Percentiles rank a stretch among this genome's conserved stretches.
Conservation (phyloP, 1,140 invertebrate genomes). For the Thaumatotibia leucotreta region DNA sequence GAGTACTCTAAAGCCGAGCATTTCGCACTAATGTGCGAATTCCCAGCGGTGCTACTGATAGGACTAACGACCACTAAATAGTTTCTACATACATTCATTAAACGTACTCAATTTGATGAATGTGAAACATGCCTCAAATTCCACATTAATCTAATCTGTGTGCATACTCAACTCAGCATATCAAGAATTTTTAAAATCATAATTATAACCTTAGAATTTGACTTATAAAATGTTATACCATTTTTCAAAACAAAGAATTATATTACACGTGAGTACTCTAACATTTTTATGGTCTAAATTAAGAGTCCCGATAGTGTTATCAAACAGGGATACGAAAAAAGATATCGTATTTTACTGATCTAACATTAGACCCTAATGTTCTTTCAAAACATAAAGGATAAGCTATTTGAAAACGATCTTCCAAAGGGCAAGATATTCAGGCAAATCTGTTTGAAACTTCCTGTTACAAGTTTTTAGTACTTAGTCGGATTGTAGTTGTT, state of each 20-base stretch:
- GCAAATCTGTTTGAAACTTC: background rate
- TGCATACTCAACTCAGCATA: too few relatives aligned
- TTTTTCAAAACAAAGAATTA: too few relatives aligned
- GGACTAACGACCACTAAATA: background rate
- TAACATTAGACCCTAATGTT: background rate
- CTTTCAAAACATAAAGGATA: background rate
- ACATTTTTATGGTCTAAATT: too few relatives aligned
- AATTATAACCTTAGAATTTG: too few relatives aligned
- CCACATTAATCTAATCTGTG: too few relatives aligned
- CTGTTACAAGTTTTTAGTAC: background rate
- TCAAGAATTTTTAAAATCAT: too few relatives aligned
- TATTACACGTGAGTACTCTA: background rate
- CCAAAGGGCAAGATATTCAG: background rate
- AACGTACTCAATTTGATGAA: too few relatives aligned
- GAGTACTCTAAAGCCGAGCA: background rate
- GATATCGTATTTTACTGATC: too few relatives aligned
- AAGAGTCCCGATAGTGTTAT: too few relatives aligned
- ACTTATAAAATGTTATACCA: too few relatives aligned
- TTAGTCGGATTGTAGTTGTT: conserved; percentile 10
- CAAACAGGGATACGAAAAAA: too few relatives aligned
- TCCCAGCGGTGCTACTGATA: background rate
- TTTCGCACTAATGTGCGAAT: background rate
- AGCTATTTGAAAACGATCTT: background rate
- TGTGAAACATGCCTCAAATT: too few relatives aligned
- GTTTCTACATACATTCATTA: background rate